Evolutionary conservation across 1,140 invertebrate genomes (phyloP).

Genomic region (Orchesella cincta): DNA sequence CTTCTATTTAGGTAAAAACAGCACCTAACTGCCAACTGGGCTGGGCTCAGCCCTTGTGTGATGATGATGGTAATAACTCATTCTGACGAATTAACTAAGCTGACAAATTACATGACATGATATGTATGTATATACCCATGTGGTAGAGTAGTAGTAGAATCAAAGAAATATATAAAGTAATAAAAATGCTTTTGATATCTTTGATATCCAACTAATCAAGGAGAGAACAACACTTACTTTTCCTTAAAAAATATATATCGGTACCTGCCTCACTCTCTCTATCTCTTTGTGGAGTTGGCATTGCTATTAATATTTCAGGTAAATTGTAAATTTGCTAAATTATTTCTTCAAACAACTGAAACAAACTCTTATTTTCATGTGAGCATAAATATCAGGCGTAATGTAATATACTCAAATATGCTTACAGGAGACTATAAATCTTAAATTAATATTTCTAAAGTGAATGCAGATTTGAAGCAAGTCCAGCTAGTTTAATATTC

Average conservation of each 20-base stretch:
- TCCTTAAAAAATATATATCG: too few relatives aligned
- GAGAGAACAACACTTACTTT: too few relatives aligned
- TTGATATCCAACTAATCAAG: too few relatives aligned
- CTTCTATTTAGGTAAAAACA: neutral
- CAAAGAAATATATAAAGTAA: neutral
- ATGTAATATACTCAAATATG: neutral
- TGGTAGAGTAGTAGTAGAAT: neutral
- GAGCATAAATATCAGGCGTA: neutral
- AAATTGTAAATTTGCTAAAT: too few relatives aligned
- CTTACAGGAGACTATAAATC: constrained; percentile 17
- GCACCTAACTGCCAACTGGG: neutral
- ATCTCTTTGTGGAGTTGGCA: too few relatives aligned
- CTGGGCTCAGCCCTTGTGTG: too few relatives aligned
- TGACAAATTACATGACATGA: constrained; percentile 25
- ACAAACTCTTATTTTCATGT: too few relatives aligned
- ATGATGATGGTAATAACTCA: neutral
- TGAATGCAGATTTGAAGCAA: neutral
- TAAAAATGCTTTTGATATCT: too few relatives aligned
- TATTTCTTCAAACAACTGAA: too few relatives aligned
- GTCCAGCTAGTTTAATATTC: constrained; percentile 22
- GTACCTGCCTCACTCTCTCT: too few relatives aligned
- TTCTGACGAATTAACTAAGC: neutral
- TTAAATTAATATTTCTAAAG: constrained; percentile 17
- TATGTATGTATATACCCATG: too few relatives aligned
- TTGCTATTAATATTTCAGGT: too few relatives aligned